phyloP scores from a whole-genome alignment of 2,113 vertebrate genomes.

The Thermophis baileyi region DNA sequence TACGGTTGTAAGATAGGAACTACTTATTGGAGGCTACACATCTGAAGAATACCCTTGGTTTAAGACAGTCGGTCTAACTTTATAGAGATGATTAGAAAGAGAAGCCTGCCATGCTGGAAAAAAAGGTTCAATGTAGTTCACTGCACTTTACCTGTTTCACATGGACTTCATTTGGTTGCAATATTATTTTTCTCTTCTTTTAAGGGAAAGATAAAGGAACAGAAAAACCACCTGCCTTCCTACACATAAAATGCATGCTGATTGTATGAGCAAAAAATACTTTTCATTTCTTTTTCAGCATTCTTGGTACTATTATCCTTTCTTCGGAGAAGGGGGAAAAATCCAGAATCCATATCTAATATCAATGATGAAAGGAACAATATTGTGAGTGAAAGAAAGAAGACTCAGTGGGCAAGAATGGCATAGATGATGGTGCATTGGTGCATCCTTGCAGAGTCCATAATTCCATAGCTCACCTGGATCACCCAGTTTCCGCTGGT shows the following conservation, averaged over 20 bases:
- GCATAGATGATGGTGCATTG: neutral
- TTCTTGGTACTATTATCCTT: neutral
- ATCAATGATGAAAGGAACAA: neutral
- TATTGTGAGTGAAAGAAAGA: neutral
- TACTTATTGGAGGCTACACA: neutral
- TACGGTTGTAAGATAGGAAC: neutral
- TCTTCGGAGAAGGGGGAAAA: neutral
- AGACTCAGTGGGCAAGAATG: neutral
- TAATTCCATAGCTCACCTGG: conserved; percentile 73
- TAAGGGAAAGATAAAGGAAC: neutral
- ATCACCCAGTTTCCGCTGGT: conserved; percentile 77
- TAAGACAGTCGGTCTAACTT: neutral
- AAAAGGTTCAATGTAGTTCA: neutral
- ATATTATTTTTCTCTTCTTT: neutral
- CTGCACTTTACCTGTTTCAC: neutral
- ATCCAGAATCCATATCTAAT: neutral
- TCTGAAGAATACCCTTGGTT: neutral
- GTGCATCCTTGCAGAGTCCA: neutral
- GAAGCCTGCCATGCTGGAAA: neutral
- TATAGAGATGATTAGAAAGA: neutral
- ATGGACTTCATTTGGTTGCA: neutral
- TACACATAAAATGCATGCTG: neutral
- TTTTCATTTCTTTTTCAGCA: neutral
- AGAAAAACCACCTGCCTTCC: neutral
- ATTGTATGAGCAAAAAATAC: neutral